Percentiles rank a stretch among this genome's conserved stretches.
These are phyloP conservation scores for Nycticebus coucang DNA, from an alignment of 2,113 vertebrate genomes.

Conservation along the genomic window DNA sequence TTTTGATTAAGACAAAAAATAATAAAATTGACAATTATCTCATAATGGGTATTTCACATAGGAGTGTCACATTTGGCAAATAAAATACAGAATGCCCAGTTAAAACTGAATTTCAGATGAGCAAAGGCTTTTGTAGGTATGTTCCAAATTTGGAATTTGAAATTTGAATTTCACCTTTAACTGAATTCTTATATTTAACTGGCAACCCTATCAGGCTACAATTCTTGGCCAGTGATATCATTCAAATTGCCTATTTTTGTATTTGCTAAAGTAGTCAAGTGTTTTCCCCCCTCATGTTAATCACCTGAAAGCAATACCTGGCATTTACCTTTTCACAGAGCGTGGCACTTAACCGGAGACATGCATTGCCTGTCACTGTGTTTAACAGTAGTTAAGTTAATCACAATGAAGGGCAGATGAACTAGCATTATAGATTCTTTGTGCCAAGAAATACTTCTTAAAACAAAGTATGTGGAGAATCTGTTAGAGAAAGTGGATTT, in stretches of 20 bases:
- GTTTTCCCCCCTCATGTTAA: neutral
- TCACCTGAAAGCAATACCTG: neutral
- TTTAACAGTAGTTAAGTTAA: slow-evolving; percentile 12
- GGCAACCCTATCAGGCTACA: neutral
- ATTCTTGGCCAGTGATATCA: neutral
- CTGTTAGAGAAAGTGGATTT: slow-evolving; percentile 17
- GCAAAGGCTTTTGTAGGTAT: neutral
- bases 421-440: slow-evolving; percentile 33
- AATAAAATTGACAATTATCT: slow-evolving; percentile 15
- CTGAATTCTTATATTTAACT: neutral
- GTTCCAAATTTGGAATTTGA: neutral
- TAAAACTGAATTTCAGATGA: slow-evolving; percentile 27
- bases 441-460: slow-evolving; percentile 54
- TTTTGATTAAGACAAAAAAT: slow-evolving; percentile 48
- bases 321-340: neutral
- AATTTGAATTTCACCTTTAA: slow-evolving; percentile 25
- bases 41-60: neutral
- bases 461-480: slow-evolving; percentile 48
- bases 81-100: neutral
- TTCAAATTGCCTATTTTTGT: slow-evolving; percentile 18
- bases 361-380: neutral
- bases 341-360: slow-evolving; percentile 28
- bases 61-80: neutral
- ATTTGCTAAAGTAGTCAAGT: neutral
- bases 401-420: slow-evolving; percentile 54